A percentile compares a stretch with the other conserved stretches of the same genome.
Conservation (phyloP, 2,888 invertebrate species). For the Stenodera caucasica region DNA sequence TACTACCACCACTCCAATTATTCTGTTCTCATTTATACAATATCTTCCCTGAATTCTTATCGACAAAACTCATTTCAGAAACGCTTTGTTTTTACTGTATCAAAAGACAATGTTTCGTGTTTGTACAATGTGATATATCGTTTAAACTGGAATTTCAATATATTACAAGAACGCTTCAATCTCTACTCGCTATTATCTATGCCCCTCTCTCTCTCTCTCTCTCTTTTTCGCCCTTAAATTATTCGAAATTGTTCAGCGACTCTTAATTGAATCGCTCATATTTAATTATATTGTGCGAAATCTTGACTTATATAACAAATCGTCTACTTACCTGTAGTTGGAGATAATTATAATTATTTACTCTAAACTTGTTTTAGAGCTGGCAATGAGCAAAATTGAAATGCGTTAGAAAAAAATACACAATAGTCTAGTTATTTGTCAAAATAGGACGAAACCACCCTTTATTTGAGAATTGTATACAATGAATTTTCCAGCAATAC, state of each 20-base stretch:
- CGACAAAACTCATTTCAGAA: slow-evolving; percentile 6
- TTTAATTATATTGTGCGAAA: too few relatives aligned
- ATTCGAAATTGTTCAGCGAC: not conserved
- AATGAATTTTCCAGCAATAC: slow-evolving; percentile 40
- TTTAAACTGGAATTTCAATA: slow-evolving; percentile 22
- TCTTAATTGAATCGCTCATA: too few relatives aligned
- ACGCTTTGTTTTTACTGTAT: slow-evolving; percentile 9
- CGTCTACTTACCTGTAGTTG: not conserved
- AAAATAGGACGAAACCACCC: not conserved
- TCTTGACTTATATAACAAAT: too few relatives aligned
- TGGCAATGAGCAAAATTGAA: not conserved
- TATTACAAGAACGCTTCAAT: slow-evolving; percentile 14
- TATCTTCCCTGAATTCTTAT: slow-evolving; percentile 14
- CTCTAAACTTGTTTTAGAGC: not conserved
- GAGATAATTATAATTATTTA: not conserved
- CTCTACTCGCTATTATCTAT: not conserved
- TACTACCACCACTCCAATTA: too few relatives aligned
- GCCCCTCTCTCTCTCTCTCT: not conserved
- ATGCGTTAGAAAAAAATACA: not conserved
- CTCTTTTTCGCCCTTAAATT: not conserved
- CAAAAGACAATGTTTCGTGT: slow-evolving; percentile 11
- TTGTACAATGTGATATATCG: slow-evolving; percentile 19
- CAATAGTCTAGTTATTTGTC: not conserved
- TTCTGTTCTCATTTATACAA: not conserved
- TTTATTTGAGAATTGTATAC: slow-evolving; percentile 26